Evolutionary conservation across 2,888 invertebrate genomes (phyloP).

Genomic region (Callosobruchus maculatus): DNA sequence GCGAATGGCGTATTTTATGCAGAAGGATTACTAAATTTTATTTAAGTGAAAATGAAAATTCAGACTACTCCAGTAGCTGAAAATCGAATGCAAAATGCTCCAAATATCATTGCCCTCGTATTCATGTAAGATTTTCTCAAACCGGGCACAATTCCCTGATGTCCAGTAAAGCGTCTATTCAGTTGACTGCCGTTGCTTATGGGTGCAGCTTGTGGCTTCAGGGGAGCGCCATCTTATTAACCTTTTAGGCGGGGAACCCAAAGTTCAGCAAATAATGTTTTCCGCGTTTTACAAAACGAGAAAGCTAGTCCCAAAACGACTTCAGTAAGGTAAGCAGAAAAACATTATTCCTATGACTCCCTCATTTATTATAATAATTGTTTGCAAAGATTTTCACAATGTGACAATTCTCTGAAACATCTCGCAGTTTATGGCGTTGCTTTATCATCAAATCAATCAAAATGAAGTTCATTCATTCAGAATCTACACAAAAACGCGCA

Average conservation of each 20-base stretch:
- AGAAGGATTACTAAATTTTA: neutral
- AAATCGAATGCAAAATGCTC: neutral
- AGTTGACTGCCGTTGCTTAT: neutral
- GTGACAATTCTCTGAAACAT: neutral
- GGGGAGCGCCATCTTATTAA: conserved; percentile 48
- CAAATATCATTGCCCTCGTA: neutral
- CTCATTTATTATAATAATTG: neutral
- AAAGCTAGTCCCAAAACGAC: neutral
- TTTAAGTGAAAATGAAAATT: neutral
- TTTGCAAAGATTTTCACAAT: neutral
- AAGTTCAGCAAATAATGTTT: neutral
- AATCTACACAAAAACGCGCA: neutral
- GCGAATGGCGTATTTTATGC: neutral
- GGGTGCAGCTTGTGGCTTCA: neutral
- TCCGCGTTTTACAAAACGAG: neutral
- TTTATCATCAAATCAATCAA: neutral
- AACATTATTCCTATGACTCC: neutral
- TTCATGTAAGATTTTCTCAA: neutral
- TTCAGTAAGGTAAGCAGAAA: neutral
- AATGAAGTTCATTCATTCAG: neutral
- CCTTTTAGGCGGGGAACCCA: conserved; percentile 30
- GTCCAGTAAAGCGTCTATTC: neutral
- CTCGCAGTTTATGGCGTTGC: neutral
- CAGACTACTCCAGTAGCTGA: neutral
- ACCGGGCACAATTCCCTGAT: neutral